Conservation (phyloP, 2,888 invertebrate genomes). For the Drosophila barbarae region DNA sequence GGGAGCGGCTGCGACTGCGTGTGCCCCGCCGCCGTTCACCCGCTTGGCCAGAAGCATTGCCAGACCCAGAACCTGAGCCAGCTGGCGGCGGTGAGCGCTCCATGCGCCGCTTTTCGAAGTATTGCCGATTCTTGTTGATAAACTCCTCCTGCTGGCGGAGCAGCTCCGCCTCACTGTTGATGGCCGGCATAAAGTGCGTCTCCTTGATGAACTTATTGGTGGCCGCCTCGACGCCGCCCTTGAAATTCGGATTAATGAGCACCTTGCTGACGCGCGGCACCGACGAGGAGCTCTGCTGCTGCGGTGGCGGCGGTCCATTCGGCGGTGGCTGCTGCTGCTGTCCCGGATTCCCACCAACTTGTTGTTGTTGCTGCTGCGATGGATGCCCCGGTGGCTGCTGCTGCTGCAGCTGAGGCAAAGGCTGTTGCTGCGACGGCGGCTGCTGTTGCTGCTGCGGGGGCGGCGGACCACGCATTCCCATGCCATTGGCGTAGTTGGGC, state of each 20-base stretch:
- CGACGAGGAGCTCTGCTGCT: conserved; percentile 21
- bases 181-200: conserved; percentile 79
- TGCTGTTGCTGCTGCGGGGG: conserved; percentile 43
- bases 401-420: conserved; percentile 9
- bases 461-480: conserved; percentile 61
- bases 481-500: conserved; percentile 66
- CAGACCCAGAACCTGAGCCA: conserved; percentile 24
- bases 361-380: conserved; percentile 46
- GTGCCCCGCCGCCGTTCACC: conserved; percentile 55
- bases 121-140: conserved; percentile 79
- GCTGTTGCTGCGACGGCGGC: conserved; percentile 40
- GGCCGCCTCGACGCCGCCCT: conserved; percentile 80
- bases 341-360: conserved; percentile 30
- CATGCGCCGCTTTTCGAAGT: conserved; percentile 79
- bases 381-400: conserved; percentile 39
- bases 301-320: conserved; percentile 26
- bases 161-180: conserved; percentile 79
- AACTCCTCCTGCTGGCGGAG: conserved; percentile 80
- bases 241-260: conserved; percentile 80
- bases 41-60: conserved; percentile 18
- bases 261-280: conserved; percentile 70
- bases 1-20: conserved; percentile 75
- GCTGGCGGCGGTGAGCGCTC: conserved; percentile 76
- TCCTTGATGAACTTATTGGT: conserved; percentile 80
- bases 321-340: conserved; percentile 34